Conservation (phyloP, 2,113 vertebrate species). For the Nycticorax nycticorax region DNA sequence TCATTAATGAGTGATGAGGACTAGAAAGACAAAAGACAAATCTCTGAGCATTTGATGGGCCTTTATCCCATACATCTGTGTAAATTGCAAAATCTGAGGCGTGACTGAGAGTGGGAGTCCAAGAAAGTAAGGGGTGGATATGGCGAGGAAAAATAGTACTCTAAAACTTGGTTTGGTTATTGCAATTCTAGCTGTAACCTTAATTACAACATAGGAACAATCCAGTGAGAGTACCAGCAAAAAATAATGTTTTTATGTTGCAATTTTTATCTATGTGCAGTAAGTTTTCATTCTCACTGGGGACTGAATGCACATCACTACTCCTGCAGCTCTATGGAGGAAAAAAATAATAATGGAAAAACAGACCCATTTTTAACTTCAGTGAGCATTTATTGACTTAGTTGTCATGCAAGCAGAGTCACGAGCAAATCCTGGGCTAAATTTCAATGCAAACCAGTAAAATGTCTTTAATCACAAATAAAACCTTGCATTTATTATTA, state of each 20-base stretch:
- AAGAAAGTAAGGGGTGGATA: background rate
- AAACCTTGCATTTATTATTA: background rate
- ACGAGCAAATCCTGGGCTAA: background rate
- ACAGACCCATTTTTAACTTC: background rate
- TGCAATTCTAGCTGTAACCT: background rate
- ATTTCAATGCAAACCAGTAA: background rate
- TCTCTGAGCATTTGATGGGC: constrained; percentile 38
- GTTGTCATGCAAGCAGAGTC: background rate
- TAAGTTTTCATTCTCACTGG: background rate
- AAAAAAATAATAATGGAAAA: background rate
- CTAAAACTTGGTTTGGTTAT: background rate
- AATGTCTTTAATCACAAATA: background rate
- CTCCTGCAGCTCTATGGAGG: background rate
- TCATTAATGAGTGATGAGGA: constrained; percentile 71
- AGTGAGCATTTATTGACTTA: background rate
- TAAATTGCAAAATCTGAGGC: constrained; percentile 46
- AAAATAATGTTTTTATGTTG: background rate
- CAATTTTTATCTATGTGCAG: background rate
- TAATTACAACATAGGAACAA: background rate
- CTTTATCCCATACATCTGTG: constrained; percentile 51
- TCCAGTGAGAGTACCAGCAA: background rate
- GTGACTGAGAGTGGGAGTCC: constrained; percentile 8
- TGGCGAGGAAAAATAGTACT: background rate
- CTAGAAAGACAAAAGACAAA: constrained; percentile 61
- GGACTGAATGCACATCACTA: background rate